These are phyloP conservation scores for Phytoseiulus persimilis DNA, from an alignment of 2,888 invertebrate genomes.

Conservation along the genomic window DNA sequence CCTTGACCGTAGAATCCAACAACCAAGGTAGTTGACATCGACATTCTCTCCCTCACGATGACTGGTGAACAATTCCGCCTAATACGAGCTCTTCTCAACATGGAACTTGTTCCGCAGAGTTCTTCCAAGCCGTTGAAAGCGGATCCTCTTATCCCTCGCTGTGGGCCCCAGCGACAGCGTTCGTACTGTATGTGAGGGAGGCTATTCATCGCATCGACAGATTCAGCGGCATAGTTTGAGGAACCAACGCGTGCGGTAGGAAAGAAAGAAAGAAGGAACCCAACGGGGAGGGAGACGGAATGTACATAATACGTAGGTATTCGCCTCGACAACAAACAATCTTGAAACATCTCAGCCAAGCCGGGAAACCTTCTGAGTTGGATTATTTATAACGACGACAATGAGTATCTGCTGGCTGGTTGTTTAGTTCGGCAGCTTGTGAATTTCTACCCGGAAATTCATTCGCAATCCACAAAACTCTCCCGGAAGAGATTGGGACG, in stretches of 20 bases:
- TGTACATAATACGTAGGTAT: neutral
- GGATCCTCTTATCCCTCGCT: neutral
- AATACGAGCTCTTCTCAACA: neutral
- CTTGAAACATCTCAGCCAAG: neutral
- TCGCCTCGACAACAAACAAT: too few relatives aligned
- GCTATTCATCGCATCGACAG: neutral
- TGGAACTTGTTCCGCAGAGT: neutral
- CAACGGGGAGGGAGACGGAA: neutral
- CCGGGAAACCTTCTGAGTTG: neutral
- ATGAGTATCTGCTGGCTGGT: neutral
- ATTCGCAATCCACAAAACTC: too few relatives aligned
- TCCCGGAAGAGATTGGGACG: neutral
- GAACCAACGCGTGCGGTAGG: neutral
- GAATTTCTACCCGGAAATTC: too few relatives aligned
- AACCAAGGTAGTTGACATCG: neutral
- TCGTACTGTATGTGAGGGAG: neutral
- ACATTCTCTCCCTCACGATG: neutral
- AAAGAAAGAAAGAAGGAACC: neutral
- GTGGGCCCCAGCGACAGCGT: neutral
- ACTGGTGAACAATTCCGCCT: too few relatives aligned
- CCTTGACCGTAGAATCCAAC: neutral
- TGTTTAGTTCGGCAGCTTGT: neutral
- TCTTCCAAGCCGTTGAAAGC: neutral
- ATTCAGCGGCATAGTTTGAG: neutral
- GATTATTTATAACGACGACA: neutral